These are phyloP conservation scores for Orcinus orca DNA, from an alignment of 2,113 vertebrate species.

Conservation along the genomic window DNA sequence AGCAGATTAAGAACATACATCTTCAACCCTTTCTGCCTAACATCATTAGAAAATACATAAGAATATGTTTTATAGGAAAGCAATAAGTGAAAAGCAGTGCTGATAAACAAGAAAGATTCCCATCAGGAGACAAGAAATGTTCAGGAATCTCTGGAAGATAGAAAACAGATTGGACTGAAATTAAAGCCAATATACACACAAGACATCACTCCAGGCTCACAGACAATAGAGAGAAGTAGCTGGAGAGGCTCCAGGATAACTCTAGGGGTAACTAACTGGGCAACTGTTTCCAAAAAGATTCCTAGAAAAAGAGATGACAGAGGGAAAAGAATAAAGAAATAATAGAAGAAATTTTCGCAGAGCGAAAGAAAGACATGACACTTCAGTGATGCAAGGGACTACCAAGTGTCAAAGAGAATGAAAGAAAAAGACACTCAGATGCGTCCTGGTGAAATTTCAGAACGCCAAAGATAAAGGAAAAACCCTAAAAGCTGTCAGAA, in stretches of 20 bases:
- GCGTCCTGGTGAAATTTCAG: not conserved
- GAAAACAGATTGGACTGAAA: conserved; percentile 14
- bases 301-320: not conserved
- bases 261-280: not conserved
- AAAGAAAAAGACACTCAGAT: not conserved
- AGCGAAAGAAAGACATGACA: not conserved
- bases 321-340: not conserved
- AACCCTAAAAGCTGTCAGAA: not conserved
- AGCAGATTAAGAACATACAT: not conserved
- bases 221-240: not conserved
- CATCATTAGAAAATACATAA: conserved; percentile 4
- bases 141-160: not conserved
- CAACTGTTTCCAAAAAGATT: not conserved
- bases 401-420: not conserved
- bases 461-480: conserved; percentile 2
- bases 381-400: not conserved
- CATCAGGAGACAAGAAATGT: not conserved
- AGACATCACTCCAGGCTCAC: not conserved
- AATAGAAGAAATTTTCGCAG: not conserved
- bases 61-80: conserved; percentile 33
- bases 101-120: conserved; percentile 3
- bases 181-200: not conserved
- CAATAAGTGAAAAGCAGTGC: not conserved
- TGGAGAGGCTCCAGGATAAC: not conserved
- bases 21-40: not conserved